These are phyloP conservation scores for Yponomeuta malinellus DNA, from an alignment of 2,888 invertebrate species.

Conservation along the genomic window DNA sequence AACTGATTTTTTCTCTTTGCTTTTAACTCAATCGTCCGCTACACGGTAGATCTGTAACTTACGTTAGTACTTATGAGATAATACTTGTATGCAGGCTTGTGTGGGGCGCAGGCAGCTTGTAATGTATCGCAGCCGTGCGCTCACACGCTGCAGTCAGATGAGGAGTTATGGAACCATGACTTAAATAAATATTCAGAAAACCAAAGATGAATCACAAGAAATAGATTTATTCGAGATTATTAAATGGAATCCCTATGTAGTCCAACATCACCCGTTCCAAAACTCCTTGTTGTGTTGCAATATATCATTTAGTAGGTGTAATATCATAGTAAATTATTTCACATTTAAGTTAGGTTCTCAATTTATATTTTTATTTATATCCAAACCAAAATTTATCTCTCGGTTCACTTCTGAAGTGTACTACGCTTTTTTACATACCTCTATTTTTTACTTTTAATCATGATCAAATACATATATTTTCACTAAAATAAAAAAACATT, in stretches of 20 bases:
- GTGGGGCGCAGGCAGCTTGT: conserved; percentile 23
- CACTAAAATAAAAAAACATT: conserved; percentile 35
- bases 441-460: conserved; percentile 68
- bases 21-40: conserved; percentile 62
- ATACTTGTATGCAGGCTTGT: conserved; percentile 23
- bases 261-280: conserved; percentile 65
- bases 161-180: conserved; percentile 69
- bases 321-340: conserved; percentile 74
- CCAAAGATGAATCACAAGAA: conserved; percentile 71
- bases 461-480: conserved; percentile 67
- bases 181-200: conserved; percentile 51
- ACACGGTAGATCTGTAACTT: conserved; percentile 72
- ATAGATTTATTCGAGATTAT: conserved; percentile 61
- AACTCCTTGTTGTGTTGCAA: conserved; percentile 73
- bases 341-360: conserved; percentile 67
- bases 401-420: conserved; percentile 69
- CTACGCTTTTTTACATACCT: conserved; percentile 72
- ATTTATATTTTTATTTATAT: conserved; percentile 68
- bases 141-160: conserved; percentile 31
- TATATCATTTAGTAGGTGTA: conserved; percentile 64
- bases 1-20: conserved; percentile 63
- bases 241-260: background rate
- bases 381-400: conserved; percentile 62
- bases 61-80: conserved; percentile 70
- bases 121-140: conserved; percentile 22